Evolutionary conservation across 2,888 invertebrate genomes (phyloP), one percentile per base, ranked within the genome.

Genomic region (Helicoverpa assulta): DNA sequence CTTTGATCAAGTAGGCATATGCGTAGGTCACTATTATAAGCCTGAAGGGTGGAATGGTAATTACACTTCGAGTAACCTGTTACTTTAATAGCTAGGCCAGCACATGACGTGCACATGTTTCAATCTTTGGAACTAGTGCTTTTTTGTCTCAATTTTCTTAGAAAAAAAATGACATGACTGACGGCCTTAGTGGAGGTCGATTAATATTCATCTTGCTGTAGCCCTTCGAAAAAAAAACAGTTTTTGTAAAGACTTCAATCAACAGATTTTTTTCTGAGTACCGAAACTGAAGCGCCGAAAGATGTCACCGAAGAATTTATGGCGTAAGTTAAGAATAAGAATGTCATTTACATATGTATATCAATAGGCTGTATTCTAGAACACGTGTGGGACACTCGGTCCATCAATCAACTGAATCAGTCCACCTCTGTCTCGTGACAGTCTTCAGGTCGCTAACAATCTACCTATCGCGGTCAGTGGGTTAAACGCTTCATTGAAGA

Each of bases 91-190:
- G 16, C 6, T n/a, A n/a, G 55, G 33, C 26, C 51, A 61, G 58
- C 78, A 80, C 43, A 71, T 80, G 80, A 64, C 33, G 74, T 56
- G 69, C 83, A 83, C 65, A 72, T 81, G 84, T 77, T 69, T 51
- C 47, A 67, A 70, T 50, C 60, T 74, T 74, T 72, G 52, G n/a
- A 63, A 54, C 64, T 50, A 57, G 52, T 70, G 53, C 51, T 62
- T 5, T 52, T 55, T 16, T 33, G 63, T 8, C 18, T n/a, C 19
- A 29, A 68, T 55, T 63, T 55, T 54, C 33, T 63, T 14, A 12
- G 37, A 70, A 43, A 81, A 81, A 70, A 82, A 81, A 63, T 57
- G 0, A 63, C 65, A 60, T 51, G 50, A 43, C 56, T 72, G 82
- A 79, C 71, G 50, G 66, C 70, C 68, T 67, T 33, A 66, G 70